Conservation (phyloP, 1,140 invertebrate genomes). For the Teleopsis dalmanni region DNA sequence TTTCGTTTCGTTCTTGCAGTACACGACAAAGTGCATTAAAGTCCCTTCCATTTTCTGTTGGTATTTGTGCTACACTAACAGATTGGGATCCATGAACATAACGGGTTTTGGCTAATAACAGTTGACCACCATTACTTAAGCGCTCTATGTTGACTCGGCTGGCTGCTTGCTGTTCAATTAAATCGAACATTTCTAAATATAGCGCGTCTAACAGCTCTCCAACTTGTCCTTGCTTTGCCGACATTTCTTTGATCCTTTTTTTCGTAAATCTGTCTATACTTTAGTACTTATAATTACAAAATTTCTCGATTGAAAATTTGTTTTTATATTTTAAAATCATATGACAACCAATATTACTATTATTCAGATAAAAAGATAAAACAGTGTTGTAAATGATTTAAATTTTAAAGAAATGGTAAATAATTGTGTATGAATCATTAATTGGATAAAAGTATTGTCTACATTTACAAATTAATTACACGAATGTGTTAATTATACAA, state of each 20-base stretch:
- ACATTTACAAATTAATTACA: too few species aligned
- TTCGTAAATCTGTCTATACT: too few species aligned
- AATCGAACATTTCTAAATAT: conserved; percentile 32
- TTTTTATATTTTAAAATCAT: too few species aligned
- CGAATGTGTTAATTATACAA: too few species aligned
- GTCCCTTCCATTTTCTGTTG: conserved; percentile 36
- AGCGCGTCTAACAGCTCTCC: conserved; percentile 30
- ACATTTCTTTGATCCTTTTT: conserved; percentile 14
- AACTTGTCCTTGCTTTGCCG: conserved; percentile 16
- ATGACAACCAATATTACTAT: too few species aligned
- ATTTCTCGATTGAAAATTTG: too few species aligned
- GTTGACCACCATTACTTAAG: conserved; percentile 24
- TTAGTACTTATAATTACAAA: too few species aligned
- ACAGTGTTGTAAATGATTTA: too few species aligned
- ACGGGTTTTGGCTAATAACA: conserved; percentile 33
- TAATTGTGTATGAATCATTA: too few species aligned
- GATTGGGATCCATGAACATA: conserved; percentile 33
- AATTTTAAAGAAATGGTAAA: too few species aligned
- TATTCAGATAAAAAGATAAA: too few species aligned
- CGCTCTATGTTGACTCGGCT: conserved; percentile 33
- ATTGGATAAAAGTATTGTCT: too few species aligned
- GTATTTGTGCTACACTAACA: conserved; percentile 32
- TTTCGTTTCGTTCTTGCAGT: conserved; percentile 8
- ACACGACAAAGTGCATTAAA: conserved; percentile 34
- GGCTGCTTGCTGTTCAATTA: conserved; percentile 33